Percentiles rank a stretch among this genome's conserved stretches.
phyloP scores from a whole-genome alignment of 2,797 vertebrate genomes.

The Urosaurus nigricauda region DNA sequence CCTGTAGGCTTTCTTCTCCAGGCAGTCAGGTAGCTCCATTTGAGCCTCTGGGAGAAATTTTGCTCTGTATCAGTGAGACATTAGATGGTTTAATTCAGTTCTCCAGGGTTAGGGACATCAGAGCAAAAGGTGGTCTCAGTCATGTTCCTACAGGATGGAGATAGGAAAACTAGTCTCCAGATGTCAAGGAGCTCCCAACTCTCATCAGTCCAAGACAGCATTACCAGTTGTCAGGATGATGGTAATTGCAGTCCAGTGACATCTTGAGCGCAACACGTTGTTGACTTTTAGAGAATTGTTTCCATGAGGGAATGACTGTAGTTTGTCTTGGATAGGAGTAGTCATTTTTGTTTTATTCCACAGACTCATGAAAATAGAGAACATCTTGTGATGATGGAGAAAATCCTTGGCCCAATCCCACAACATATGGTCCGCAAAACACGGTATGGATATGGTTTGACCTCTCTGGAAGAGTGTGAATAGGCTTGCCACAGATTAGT shows the following conservation, averaged over 20 bases:
- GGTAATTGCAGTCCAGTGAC: background rate
- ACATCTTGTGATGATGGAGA: slow-evolving; percentile 87
- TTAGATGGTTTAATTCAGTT: background rate
- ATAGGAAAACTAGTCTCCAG: no score
- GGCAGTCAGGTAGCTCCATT: no score
- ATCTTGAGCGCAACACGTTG: background rate
- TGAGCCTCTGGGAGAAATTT: background rate
- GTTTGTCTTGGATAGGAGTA: background rate
- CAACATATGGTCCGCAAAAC: slow-evolving; percentile 84
- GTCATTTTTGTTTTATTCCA: background rate
- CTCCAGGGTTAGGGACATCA: background rate
- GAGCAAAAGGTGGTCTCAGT: background rate
- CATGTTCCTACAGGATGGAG: no score
- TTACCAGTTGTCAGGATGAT: background rate
- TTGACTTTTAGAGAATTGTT: background rate
- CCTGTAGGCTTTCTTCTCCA: background rate
- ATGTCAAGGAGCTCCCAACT: no score
- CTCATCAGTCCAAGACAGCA: no score
- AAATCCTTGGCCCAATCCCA: slow-evolving; percentile 82
- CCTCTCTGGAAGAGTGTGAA: background rate
- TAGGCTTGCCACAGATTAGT: background rate
- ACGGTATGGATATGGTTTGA: slow-evolving; percentile 69
- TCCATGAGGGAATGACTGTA: no score
- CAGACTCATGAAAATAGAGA: slow-evolving; percentile 85
- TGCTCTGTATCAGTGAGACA: background rate